Evolutionary conservation across 2,113 vertebrate species (phyloP).

Genomic region (Calyptommatus sinebrachiatus): DNA sequence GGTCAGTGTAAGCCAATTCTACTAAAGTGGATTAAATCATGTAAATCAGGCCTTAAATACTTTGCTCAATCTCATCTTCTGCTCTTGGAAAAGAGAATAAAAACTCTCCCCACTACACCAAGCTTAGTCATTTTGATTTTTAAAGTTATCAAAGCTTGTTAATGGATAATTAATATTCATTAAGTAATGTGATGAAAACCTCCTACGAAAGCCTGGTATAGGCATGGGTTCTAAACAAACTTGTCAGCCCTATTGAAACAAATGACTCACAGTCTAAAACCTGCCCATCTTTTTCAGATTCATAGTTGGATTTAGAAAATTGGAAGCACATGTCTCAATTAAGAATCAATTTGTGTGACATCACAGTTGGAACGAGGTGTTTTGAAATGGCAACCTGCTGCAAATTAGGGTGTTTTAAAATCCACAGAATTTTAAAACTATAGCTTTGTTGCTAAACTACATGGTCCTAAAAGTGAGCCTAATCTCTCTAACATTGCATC

Average conservation of each 20-base stretch:
- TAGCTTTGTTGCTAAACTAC: constrained; percentile 23
- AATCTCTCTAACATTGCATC: constrained; percentile 6
- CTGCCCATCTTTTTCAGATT: constrained; percentile 53
- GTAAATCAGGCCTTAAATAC: background rate
- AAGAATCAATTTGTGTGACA: constrained; percentile 71
- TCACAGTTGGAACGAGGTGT: constrained; percentile 61
- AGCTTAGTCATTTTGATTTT: background rate
- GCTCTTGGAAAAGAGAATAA: background rate
- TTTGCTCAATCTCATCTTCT: too few relatives aligned
- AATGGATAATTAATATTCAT: constrained; percentile 8
- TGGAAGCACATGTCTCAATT: constrained; percentile 66
- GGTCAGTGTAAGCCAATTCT: too few relatives aligned
- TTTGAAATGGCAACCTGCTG: constrained; percentile 52
- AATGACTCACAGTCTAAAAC: constrained; percentile 33
- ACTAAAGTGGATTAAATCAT: too few relatives aligned
- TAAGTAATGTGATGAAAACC: constrained; percentile 1
- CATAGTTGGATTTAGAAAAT: constrained; percentile 69
- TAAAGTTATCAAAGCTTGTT: background rate
- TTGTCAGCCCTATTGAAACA: constrained; percentile 14
- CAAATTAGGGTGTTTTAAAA: constrained; percentile 64
- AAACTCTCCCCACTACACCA: background rate
- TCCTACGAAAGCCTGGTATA: constrained; percentile 18
- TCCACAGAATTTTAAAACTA: constrained; percentile 48
- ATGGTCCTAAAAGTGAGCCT: constrained; percentile 20
- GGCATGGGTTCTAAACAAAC: background rate